Conservation (phyloP, 2,113 vertebrate genomes). For the Semicossyphus pulcher region DNA sequence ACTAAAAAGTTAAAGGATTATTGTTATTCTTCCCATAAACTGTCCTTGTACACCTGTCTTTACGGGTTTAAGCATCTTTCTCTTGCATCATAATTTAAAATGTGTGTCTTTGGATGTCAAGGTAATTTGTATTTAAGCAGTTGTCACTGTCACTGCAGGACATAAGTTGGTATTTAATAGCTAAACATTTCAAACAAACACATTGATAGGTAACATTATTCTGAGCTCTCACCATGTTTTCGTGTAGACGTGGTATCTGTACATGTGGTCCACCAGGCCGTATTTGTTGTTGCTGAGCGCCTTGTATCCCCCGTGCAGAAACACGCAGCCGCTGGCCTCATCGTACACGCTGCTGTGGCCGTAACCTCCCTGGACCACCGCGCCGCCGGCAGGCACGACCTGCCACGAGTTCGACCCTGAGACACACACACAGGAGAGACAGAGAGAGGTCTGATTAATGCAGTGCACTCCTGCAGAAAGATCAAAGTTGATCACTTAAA, state of each 20-base stretch:
- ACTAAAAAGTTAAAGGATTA: too few species aligned
- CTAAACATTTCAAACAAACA: not conserved
- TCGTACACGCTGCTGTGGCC: conserved; percentile 93
- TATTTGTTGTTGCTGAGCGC: conserved; percentile 91
- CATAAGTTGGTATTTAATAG: not conserved
- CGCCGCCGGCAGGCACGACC: conserved; percentile 84
- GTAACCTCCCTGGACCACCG: conserved; percentile 91
- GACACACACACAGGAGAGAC: conserved; percentile 3
- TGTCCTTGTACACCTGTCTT: too few species aligned
- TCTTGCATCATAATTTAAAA: too few species aligned
- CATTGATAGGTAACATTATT: not conserved
- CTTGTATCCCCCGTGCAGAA: conserved; percentile 92
- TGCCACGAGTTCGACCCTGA: conserved; percentile 88
- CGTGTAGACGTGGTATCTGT: conserved; percentile 86
- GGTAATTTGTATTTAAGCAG: not conserved
- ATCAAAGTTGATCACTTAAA: conserved; percentile 34
- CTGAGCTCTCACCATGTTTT: conserved; percentile 86
- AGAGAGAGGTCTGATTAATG: conserved; percentile 4
- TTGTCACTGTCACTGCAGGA: not conserved
- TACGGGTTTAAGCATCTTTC: too few species aligned
- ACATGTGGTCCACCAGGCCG: conserved; percentile 91
- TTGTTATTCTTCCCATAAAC: too few species aligned
- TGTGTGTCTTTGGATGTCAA: not conserved
- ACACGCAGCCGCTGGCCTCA: conserved; percentile 82
- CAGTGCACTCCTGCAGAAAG: not conserved